Evolutionary conservation across 1,140 invertebrate species (phyloP).

Genomic region (Druon quercuslanigerum): DNA sequence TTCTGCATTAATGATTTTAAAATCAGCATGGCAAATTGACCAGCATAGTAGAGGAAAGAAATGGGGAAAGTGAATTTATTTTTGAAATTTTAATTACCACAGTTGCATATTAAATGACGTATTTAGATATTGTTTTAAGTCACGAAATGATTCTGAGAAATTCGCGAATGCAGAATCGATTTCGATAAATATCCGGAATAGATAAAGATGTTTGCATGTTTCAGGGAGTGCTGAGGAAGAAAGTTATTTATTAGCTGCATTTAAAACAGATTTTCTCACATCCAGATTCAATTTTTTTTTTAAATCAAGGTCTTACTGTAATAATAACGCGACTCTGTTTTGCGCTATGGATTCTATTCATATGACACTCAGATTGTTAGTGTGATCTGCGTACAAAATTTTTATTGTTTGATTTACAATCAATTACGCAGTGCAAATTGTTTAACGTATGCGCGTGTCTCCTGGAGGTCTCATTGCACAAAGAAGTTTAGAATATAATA

Average conservation of each 20-base stretch:
- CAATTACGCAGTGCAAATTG: constrained; percentile 28
- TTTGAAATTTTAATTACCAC: too few relatives aligned
- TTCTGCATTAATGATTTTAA: too few relatives aligned
- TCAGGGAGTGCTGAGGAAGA: too few relatives aligned
- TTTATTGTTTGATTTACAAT: constrained; percentile 32
- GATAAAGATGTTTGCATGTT: not conserved
- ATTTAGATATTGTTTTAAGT: not conserved
- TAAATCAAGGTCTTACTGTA: constrained; percentile 12
- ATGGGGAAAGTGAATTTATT: too few relatives aligned
- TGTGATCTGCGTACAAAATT: constrained; percentile 21
- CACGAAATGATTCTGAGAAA: not conserved
- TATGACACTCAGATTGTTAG: not conserved
- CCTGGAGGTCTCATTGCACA: constrained; percentile 11
- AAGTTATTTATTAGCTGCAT: too few relatives aligned
- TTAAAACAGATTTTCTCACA: too few relatives aligned
- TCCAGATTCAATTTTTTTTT: too few relatives aligned
- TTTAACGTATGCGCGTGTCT: constrained; percentile 17
- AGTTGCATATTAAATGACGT: not conserved
- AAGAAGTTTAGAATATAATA: constrained; percentile 14
- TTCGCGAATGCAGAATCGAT: not conserved
- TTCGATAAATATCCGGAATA: not conserved
- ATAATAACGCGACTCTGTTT: not conserved
- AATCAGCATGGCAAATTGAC: too few relatives aligned
- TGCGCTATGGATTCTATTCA: not conserved
- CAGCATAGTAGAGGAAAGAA: too few relatives aligned